Base-by-base conservation (phyloP, 2,797 vertebrate species). In the Fistularia commersonii region DNA sequence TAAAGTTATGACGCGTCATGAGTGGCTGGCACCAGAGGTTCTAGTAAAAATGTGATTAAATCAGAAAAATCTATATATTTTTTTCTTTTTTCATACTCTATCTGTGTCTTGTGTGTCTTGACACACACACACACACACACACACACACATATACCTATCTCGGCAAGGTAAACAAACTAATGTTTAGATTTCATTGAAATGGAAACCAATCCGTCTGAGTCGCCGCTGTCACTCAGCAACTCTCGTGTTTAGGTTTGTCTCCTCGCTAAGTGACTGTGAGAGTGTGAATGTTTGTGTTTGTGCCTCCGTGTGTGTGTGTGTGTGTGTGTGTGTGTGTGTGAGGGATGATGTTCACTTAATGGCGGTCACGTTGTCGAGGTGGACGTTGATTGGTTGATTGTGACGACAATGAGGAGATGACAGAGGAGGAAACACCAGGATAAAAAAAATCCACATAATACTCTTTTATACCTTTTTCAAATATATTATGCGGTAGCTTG, bases 101-200 rank as follows among this genome's bases (percentile, higher is more conserved):
- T 32, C 39, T 6, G 39, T 15, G 69, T 49, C 60, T 41, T 54
- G 42, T 64, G 34, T 64, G 11, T 51, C 15, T 59, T 45, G 32
- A 54, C 44, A 58, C 47, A 33, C 46, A 14, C 48, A 46, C 45
- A 56, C 12, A 37, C 14, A 51, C 49, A 40, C 54, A 32, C 40
- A 14, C 14, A 33, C 6, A 64, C 68, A 48, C 70, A 54, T 52
- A 31, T 8, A 3, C 8, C 7, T 11, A 5, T 62, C 50, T 51
- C 45, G 5, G 65, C 51, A 77, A 66, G 70, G 80, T 81, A 85
- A 87, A 87, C 79, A 87, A 76, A 72, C 66, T 57, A 56, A 85
- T 86, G 86, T 87, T 88, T 86, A 86, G 80, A 82, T 87, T 83
- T 86, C 69, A 74, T 71, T 59, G 69, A 83, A 78, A 74, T 81